Base-by-base conservation (phyloP, 2,888 invertebrate species). In the Ophion slaviceki region DNA sequence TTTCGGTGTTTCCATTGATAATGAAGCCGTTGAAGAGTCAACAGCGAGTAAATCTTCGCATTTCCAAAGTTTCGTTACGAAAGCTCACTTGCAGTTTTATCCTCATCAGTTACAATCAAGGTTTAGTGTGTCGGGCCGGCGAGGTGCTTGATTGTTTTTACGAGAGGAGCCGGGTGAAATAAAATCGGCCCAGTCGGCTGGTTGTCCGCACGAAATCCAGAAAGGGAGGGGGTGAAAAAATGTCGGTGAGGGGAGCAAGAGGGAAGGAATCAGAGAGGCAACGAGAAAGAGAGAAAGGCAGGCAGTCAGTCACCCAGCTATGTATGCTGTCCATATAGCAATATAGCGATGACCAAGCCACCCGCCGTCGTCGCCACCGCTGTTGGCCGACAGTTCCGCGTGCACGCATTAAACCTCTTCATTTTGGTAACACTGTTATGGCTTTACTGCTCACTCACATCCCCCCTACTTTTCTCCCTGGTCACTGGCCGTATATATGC, bases 81-180 rank as follows among this genome's bases (percentile, higher is more conserved):
- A 86, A 83, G 77, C 86, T 86, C 85, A 85, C 87, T 87, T 85
- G 85, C 82, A 87, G 87, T 89, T 88, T 89, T 87, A 87, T 89
- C 86, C 90, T 92, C 92, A 91, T 92, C 91, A 91, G 91, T 90
- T 90, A 92, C 90, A 92, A 92, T 92, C 92, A 92, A 91, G 90
- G 88, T 90, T 91, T 90, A 89, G 90, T 90, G 89, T 89, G 90
- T 88, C 88, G 90, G 88, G 83, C 86, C 87, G 90, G 89, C 89
- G 90, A 90, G 90, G 88, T 89, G 86, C 90, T 92, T 93, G 92
- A 93, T 93, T 93, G 92, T 93, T 93, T 93, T 93, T 93, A 93
- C 90, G 93, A 92, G 90, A 90, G 90, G 47, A 81, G 80, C 81
- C 85, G 86, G 86, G 85, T 85, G 83, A 86, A 88, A 83, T 83